Conservation (phyloP, 2,888 invertebrate species). For the Prosopocoilus inquinatus region DNA sequence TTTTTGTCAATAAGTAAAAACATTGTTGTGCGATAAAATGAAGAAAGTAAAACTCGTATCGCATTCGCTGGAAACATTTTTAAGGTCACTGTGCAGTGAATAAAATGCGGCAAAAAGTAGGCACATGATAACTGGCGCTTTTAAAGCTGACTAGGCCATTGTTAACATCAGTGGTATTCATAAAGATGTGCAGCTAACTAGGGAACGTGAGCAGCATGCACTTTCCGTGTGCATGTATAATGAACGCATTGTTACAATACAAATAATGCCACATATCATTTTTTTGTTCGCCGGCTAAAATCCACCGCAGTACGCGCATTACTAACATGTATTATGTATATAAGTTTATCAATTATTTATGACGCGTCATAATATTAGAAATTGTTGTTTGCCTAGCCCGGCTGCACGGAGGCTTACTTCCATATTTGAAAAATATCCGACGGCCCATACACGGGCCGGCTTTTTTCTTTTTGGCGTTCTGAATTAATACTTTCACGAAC, state of each 20-base stretch:
- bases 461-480: neutral
- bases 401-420: neutral
- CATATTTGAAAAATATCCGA: constrained; percentile 1
- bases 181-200: constrained; percentile 46
- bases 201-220: constrained; percentile 44
- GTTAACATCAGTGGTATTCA: constrained; percentile 45
- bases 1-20: neutral
- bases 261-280: constrained; percentile 46
- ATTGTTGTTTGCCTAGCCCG: neutral
- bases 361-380: neutral
- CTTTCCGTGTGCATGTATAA: constrained; percentile 44
- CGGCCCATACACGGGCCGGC: neutral
- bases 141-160: constrained; percentile 41
- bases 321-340: constrained; percentile 23
- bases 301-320: constrained; percentile 13
- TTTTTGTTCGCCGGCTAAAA: constrained; percentile 28
- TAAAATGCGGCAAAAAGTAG: constrained; percentile 37
- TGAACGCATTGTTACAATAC: constrained; percentile 46
- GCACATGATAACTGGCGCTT: constrained; percentile 44
- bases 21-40: neutral
- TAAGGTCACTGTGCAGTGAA: constrained; percentile 28
- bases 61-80: constrained; percentile 18
- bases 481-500: neutral
- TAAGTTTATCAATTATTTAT: constrained; percentile 6
- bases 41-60: neutral